Evolutionary conservation across 2,888 invertebrate genomes (phyloP), one percentile per base, ranked within the genome.

Genomic region (Plagodis pulveraria): DNA sequence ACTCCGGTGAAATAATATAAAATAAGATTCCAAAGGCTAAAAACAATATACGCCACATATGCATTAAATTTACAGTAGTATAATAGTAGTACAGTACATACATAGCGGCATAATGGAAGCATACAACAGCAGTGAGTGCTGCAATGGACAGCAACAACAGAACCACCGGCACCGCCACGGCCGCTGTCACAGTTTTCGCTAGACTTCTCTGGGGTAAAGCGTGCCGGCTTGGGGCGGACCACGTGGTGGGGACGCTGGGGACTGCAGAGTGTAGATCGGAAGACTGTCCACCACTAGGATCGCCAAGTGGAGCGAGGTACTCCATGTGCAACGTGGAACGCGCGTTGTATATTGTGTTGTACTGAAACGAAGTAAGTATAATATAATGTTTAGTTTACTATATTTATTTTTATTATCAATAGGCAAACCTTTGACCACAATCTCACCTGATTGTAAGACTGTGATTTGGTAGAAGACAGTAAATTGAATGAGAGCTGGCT

Each of bases 51-150:
- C 12, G 22, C 12, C 12, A 22, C 42, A 52, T 38, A 38, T n/a
- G n/a, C n/a, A n/a, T n/a, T n/a, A n/a, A n/a, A n/a, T n/a, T n/a
- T n/a, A 58, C 0, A 49, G 67, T 12, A 69, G 9, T 50, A 22
- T 22, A 22, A 22, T 22, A 22, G 22, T 22, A n/a, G n/a, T n/a
- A n/a, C 4, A 22, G 22, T 74, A 95, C 96, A 96, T 84, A 97
- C 96, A 96, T 92, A 77, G 95, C 95, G 66, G 96, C 95, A 73
- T 96, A 95, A 69, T 96, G 95, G 68, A 96, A 95, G 81, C 97
- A 97, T 9, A 97, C 88, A 0, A 96, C 94, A 2, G 95, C 94
- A 0, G 96, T 96, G 2, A 97, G 81, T 6, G 96, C 90, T 5
- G 95, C 93, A 0, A 95, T 93, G 1, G 96, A 85, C 12, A 96